These are phyloP conservation scores for Ibidorhyncha struthersii DNA, from an alignment of 2,113 vertebrate species.

Conservation along the genomic window DNA sequence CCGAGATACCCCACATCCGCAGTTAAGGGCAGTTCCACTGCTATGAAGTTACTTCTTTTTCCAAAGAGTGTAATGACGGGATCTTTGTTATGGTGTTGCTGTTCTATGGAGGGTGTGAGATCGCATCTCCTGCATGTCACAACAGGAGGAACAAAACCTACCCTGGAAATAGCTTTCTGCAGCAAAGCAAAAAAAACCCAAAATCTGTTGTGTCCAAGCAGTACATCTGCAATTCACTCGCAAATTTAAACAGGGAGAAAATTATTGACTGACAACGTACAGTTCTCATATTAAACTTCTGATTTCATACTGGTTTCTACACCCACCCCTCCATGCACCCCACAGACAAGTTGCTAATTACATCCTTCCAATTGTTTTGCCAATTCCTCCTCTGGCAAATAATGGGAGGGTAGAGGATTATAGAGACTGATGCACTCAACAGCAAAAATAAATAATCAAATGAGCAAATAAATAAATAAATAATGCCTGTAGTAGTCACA, in stretches of 20 bases:
- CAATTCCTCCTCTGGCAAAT: constrained; percentile 5
- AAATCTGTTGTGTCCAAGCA: background rate
- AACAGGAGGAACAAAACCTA: background rate
- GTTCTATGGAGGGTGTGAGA: constrained; percentile 19
- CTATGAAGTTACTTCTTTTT: background rate
- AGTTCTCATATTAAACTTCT: background rate
- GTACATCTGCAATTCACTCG: background rate
- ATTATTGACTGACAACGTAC: background rate
- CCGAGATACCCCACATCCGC: background rate
- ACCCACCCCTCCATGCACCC: background rate
- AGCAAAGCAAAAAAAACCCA: background rate
- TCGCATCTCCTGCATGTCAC: constrained; percentile 17
- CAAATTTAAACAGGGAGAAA: background rate
- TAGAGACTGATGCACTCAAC: background rate
- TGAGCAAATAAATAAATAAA: background rate
- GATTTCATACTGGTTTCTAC: background rate
- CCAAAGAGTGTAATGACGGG: background rate
- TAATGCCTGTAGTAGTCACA: background rate
- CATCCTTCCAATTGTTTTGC: constrained; percentile 23
- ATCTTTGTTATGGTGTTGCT: background rate
- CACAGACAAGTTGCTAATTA: background rate
- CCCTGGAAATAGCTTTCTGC: constrained; percentile 28
- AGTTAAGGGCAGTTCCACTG: background rate
- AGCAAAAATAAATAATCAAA: constrained; percentile 13
- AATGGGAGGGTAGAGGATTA: background rate